These are phyloP conservation scores for Paramisgurnus dabryanus DNA, from an alignment of 2,113 vertebrate genomes.

Conservation along the genomic window DNA sequence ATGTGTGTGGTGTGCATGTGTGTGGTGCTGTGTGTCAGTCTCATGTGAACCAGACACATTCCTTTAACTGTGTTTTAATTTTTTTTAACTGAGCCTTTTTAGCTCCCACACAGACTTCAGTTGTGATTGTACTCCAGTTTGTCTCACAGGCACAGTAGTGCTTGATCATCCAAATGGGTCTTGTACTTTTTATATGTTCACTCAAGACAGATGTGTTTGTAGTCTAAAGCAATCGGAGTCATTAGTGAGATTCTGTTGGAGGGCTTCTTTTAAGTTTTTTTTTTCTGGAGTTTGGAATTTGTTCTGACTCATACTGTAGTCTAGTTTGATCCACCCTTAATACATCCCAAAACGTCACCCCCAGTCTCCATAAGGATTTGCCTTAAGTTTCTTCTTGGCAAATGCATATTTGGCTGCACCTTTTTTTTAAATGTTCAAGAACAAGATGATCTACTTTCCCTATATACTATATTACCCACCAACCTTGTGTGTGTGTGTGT, in stretches of 20 bases:
- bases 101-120: not conserved
- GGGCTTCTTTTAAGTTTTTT: constrained; percentile 1
- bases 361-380: not conserved
- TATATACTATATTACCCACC: not conserved
- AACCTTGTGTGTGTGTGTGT: not conserved
- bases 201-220: constrained; percentile 17
- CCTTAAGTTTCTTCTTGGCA: not conserved
- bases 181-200: constrained; percentile 15
- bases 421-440: not conserved
- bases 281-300: not conserved
- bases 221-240: not conserved
- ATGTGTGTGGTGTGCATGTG: not conserved
- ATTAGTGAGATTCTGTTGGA: constrained; percentile 6
- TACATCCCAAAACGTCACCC: not conserved
- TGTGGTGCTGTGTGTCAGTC: not conserved
- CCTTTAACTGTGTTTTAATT: constrained; percentile 3
- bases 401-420: constrained; percentile 6
- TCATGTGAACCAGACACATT: constrained; percentile 11
- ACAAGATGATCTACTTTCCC: not conserved
- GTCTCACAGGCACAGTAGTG: not conserved
- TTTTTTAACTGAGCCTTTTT: constrained; percentile 2
- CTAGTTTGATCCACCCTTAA: constrained; percentile 27
- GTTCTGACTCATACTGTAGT: not conserved
- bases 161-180: not conserved
- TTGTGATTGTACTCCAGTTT: constrained; percentile 4